Conservation (phyloP, 2,797 vertebrate genomes). For the Falco biarmicus region DNA sequence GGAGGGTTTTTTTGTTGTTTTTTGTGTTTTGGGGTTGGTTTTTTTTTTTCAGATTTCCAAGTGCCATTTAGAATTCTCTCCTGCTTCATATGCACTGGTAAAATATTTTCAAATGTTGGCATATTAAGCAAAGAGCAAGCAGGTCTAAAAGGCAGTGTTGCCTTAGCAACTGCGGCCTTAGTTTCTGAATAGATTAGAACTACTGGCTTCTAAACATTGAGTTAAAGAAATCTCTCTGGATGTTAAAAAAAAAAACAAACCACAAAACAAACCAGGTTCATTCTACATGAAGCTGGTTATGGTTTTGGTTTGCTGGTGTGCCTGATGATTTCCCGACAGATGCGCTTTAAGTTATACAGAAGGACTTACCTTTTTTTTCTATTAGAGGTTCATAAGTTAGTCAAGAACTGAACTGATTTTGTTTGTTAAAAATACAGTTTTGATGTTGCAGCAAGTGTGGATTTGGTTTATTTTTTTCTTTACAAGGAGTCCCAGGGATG, state of each 20-base stretch:
- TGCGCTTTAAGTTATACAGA: neutral
- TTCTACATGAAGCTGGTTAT: neutral
- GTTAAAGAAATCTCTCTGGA: neutral
- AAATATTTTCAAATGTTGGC: neutral
- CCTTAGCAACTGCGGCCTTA: neutral
- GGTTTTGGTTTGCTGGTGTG: neutral
- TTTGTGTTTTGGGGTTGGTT: neutral
- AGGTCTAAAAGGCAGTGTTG: neutral
- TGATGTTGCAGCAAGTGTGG: neutral
- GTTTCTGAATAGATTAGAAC: neutral
- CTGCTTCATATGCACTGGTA: neutral
- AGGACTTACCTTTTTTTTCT: neutral
- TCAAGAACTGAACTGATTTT: neutral
- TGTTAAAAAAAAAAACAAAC: neutral
- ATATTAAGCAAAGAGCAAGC: neutral
- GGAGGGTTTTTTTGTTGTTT: neutral
- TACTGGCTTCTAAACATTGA: neutral
- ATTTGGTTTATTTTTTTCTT: neutral
- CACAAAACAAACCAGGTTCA: rapidly evolving
- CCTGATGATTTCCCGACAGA: neutral
- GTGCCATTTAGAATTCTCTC: neutral
- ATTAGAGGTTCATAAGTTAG: neutral
- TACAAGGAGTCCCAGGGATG: neutral
- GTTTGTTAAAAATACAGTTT: neutral
- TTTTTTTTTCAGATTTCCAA: too few relatives aligned